These are phyloP conservation scores for Propithecus coquereli DNA, from an alignment of 2,113 vertebrate genomes.

Conservation along the genomic window DNA sequence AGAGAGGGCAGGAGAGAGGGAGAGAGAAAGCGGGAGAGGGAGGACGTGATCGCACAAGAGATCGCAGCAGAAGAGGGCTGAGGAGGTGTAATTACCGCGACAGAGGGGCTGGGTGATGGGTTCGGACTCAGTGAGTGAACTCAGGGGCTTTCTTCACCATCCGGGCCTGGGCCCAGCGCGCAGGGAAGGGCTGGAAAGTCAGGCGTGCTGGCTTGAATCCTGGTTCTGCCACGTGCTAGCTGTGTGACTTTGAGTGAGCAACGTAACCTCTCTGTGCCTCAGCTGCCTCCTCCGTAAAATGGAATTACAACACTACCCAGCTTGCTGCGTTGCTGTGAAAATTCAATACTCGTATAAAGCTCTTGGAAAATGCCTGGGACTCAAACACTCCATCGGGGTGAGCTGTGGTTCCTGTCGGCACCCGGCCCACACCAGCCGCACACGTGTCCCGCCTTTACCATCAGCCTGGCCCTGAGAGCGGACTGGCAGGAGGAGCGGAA, in stretches of 20 bases:
- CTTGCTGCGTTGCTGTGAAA: not conserved
- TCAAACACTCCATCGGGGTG: not conserved
- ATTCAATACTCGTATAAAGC: not conserved
- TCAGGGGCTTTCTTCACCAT: not conserved
- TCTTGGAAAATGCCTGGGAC: not conserved
- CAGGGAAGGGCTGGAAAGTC: not conserved
- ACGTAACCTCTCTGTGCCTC: not conserved
- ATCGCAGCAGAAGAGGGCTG: not conserved
- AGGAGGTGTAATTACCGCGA: not conserved
- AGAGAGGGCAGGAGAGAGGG: not conserved
- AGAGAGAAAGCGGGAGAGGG: no score
- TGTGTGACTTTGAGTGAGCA: not conserved
- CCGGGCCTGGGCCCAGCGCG: not conserved
- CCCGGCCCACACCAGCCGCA: not conserved
- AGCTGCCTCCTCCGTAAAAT: not conserved
- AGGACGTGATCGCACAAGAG: rapidly evolving
- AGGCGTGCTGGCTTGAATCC: rapidly evolving
- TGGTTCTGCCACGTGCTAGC: not conserved
- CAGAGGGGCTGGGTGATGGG: not conserved
- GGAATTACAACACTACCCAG: no score
- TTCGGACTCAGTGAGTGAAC: not conserved
- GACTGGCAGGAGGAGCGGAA: no score
- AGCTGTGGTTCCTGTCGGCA: no score
- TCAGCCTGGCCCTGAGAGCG: not conserved
- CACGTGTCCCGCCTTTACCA: not conserved